Conservation (phyloP, 2,797 vertebrate genomes). For the Carcharodon carcharias region DNA sequence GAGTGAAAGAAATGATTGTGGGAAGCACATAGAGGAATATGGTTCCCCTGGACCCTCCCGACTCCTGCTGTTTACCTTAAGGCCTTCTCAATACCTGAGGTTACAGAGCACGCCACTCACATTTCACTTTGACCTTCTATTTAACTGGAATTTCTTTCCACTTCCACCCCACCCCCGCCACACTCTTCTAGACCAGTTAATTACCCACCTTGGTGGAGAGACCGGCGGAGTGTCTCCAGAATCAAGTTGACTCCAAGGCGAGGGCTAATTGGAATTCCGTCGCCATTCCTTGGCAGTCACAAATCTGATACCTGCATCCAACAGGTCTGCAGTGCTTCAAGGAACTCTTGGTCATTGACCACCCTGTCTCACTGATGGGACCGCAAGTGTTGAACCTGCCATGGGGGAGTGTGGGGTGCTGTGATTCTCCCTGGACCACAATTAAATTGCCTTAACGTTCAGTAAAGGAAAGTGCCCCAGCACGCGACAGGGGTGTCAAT, state of each 20-base stretch:
- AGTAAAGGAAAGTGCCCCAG: neutral
- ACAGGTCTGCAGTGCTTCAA: neutral
- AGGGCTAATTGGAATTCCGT: neutral
- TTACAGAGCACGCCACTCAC: neutral
- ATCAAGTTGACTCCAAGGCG: neutral
- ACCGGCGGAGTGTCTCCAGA: neutral
- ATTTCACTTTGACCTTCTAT: neutral
- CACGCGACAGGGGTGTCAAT: neutral
- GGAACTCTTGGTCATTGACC: neutral
- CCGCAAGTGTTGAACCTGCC: neutral
- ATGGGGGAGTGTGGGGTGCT: neutral
- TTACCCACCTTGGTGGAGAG: neutral
- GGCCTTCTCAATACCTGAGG: neutral
- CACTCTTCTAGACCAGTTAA: neutral
- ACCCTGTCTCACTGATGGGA: neutral
- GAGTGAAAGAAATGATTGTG: slow-evolving; percentile 18
- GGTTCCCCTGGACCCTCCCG: neutral
- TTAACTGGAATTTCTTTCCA: neutral
- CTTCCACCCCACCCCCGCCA: neutral
- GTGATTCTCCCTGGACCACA: neutral
- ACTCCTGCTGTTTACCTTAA: neutral
- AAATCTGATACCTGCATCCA: neutral
- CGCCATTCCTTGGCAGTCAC: neutral
- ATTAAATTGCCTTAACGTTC: neutral
- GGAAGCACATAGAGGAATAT: neutral